These are phyloP conservation scores for Balaeniceps rex DNA, from an alignment of 2,113 vertebrate genomes.

Conservation along the genomic window DNA sequence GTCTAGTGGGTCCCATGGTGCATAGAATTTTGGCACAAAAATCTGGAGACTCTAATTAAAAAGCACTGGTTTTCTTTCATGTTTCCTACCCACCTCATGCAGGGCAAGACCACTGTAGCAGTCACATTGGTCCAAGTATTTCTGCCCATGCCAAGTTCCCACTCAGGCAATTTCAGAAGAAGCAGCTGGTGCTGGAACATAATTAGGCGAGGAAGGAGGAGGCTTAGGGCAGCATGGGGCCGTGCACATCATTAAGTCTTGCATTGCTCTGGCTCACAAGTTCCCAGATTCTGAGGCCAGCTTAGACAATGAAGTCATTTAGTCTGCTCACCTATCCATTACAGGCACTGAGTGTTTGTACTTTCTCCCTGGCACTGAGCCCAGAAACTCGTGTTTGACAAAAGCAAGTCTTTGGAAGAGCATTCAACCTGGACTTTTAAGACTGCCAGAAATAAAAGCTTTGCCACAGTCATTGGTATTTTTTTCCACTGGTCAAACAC, in stretches of 20 bases:
- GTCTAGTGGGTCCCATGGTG: background rate
- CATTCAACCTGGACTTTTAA: background rate
- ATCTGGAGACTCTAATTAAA: background rate
- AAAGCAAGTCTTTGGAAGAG: background rate
- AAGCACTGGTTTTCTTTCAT: background rate
- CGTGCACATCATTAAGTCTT: background rate
- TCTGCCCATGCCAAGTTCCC: background rate
- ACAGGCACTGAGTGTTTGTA: background rate
- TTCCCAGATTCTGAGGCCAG: background rate
- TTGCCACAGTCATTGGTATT: background rate
- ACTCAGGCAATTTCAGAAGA: background rate
- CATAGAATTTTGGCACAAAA: background rate
- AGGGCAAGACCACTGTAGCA: background rate
- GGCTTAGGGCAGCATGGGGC: background rate
- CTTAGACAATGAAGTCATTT: conserved; percentile 9
- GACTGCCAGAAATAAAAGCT: background rate
- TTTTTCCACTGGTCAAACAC: background rate
- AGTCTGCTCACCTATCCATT: conserved; percentile 42
- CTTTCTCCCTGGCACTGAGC: background rate
- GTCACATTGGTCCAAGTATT: background rate
- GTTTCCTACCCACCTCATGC: background rate
- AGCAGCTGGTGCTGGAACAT: background rate
- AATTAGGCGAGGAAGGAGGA: background rate
- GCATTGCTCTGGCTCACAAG: background rate
- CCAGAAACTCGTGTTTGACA: conserved; percentile 21